These are phyloP conservation scores for Platypus cylindrus DNA, from an alignment of 2,888 invertebrate species.

Conservation along the genomic window DNA sequence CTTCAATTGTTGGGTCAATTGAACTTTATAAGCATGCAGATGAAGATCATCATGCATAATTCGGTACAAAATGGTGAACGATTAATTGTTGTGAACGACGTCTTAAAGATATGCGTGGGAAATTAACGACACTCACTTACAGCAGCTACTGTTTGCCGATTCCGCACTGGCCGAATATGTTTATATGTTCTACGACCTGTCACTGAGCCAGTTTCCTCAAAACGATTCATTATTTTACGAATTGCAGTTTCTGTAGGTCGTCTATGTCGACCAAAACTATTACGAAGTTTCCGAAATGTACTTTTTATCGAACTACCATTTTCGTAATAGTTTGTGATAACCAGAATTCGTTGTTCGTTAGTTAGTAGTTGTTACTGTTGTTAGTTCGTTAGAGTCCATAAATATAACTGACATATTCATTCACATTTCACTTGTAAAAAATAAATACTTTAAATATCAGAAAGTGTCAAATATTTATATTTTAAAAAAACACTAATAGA, in stretches of 20 bases:
- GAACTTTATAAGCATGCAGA: constrained; percentile 9
- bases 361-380: no score
- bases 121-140: constrained; percentile 10
- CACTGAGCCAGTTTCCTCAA: constrained; percentile 2
- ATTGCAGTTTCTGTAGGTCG: constrained; percentile 3
- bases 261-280: constrained; percentile 1
- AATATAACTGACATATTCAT: no score
- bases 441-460: no score
- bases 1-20: neutral
- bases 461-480: no score
- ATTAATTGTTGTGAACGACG: constrained; percentile 11
- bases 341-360: neutral
- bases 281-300: constrained; percentile 1
- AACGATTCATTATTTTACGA: constrained; percentile 3
- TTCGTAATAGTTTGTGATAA: constrained; percentile 2
- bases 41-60: constrained; percentile 9
- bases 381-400: no score
- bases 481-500: no score
- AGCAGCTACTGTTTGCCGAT: constrained; percentile 10
- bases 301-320: neutral
- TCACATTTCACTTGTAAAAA: no score
- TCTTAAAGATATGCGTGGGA: constrained; percentile 8
- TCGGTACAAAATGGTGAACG: constrained; percentile 5
- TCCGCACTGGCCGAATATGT: constrained; percentile 45
- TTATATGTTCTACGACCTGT: constrained; percentile 1